These are phyloP conservation scores for Scolopax mira DNA, from an alignment of 2,113 vertebrate genomes.

Conservation along the genomic window DNA sequence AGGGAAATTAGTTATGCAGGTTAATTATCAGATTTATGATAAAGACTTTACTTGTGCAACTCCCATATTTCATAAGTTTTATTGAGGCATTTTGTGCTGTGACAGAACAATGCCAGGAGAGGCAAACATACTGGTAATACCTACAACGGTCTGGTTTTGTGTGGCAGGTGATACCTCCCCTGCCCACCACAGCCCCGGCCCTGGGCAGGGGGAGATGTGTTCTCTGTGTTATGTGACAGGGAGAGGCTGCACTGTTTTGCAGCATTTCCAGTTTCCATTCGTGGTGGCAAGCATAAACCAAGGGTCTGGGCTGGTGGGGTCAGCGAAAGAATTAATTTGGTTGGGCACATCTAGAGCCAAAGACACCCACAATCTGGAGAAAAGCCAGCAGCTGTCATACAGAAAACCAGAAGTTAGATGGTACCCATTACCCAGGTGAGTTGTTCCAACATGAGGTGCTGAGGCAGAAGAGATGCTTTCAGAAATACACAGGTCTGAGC, in stretches of 20 bases:
- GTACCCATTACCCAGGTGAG: background rate
- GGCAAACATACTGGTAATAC: background rate
- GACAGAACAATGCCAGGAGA: background rate
- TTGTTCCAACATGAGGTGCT: background rate
- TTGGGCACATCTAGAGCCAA: background rate
- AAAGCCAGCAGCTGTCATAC: background rate
- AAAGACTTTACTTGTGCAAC: constrained; percentile 1
- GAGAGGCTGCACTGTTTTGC: background rate
- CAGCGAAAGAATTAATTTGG: background rate
- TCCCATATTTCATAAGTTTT: constrained; percentile 6
- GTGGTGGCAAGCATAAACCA: background rate
- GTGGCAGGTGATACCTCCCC: background rate
- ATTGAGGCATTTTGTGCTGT: background rate
- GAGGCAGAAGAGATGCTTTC: background rate
- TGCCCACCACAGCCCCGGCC: background rate
- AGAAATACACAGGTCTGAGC: background rate
- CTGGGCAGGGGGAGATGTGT: rapidly evolving
- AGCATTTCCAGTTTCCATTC: background rate
- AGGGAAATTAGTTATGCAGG: constrained; percentile 22
- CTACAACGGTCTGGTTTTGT: background rate
- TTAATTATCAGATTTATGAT: constrained; percentile 55
- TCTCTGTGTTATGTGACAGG: background rate
- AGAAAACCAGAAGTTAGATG: background rate
- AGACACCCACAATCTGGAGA: background rate
- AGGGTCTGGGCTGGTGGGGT: background rate